Evolutionary conservation across 2,888 invertebrate species (phyloP), one percentile per base, ranked within the genome.

Genomic region (Aromia moschata): DNA sequence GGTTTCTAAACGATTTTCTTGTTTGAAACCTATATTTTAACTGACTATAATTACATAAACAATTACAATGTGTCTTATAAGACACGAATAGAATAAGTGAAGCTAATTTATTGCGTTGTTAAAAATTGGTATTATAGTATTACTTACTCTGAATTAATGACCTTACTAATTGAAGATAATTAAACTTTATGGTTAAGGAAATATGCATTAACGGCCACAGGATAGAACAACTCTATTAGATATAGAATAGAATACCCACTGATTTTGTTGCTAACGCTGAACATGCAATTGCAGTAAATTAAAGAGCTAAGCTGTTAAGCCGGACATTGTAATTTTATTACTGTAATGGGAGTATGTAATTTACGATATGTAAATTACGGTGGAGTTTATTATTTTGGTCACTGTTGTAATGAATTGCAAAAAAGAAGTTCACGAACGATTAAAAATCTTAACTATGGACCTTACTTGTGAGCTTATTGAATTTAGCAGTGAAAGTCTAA

Each of bases 71-170:
- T 41, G 56, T 55, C 58, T 60, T 62, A 61, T 59, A 54, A 33
- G 47, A 53, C 56, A 57, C 45, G 54, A 49, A 38, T 54, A 55
- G 41, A 44, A 58, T 51, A 63, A 63, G 62, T 62, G 63, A 62
- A 53, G 7, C 49, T 33, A 61, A 58, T 62, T 65, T 60, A 62
- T 62, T 49, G 47, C 43, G 44, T 60, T 31, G 60, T 61, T 59
- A 47, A 54, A 59, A 52, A 61, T 53, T 57, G 52, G 49, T 60
- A 51, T 60, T 60, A 65, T 44, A 54, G 36, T 43, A 11, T 43
- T 30, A 49, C 14, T n/a, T 49, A 5, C 30, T 36, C 20, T 20
- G 15, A 40, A 18, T 49, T 49, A 49, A 49, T 30, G 25, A 38
- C 46, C 33, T 31, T 33, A 20, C 14, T 38, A 38, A 38, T 12